Base-by-base conservation (phyloP, 2,113 vertebrate species). In the Xiphorhynchus elegans region DNA sequence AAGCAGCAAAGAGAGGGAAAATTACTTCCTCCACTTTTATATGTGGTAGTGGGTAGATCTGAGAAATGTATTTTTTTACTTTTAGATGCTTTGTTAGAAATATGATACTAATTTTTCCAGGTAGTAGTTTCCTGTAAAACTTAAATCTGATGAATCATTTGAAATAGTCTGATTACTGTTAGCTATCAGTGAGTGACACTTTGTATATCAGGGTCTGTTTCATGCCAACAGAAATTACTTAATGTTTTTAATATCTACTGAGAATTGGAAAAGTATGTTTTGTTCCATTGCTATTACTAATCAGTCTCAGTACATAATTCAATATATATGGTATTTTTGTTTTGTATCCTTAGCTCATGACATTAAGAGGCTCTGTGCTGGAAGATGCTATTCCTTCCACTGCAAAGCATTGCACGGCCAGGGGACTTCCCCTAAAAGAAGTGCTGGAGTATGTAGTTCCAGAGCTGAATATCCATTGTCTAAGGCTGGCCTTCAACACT, bases 321-420 rank as follows among this genome's bases (percentile, higher is more conserved):
- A 73, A 13, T 29, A 20, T 31, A 17, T 24, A 59, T 46, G 5
- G 14, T 63, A 6, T 17, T 94, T 84, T 86, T 83, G 37, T 35
- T 95, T 49, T 97, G 13, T 92, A 9, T 95, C 94, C 31, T 47
- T 91, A 99, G 99, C 98, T 99, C 66, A 99, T 98, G 96, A 99
- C 99, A 3, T 97, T 99, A 74, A 98, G 99, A 94, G 99, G 99
- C 14, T 98, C 99, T 1, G 97, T 99, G 46, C 98, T 99, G 59
- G 99, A 99, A 97, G 99, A 99, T 92, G 98, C 98, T 26, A 97
- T 99, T 85, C 99, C 99, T 64, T 99, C 99, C 64, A 99, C 99
- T 15, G 98, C 99, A 21, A 99, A 99, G 95, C 99, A 99, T 53
- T 99, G 98, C 35, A 99, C 98, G 10, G 98, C 98, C 53, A 98